Base-by-base conservation (phyloP, 2,113 vertebrate species). In the Scortum barcoo region DNA sequence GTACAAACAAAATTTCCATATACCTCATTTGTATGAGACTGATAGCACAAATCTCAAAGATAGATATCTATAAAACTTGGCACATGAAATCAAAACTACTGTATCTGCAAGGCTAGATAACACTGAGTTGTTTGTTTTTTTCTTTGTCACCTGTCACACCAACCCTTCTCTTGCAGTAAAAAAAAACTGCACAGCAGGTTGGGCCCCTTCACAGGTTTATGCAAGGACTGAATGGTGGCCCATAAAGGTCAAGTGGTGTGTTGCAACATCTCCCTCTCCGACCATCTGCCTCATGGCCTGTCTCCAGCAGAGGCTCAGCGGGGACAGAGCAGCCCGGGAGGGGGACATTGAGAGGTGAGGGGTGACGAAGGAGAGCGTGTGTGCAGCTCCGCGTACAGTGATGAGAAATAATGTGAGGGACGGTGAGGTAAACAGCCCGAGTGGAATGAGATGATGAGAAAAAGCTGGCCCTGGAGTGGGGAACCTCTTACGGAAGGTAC, bases 211-310 rank as follows among this genome's bases (percentile, higher is more conserved):
- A 38, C 13, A 73, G 57, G 38, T 73, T 80, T 62, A 54, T 81
- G 30, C 12, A 46, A 53, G 28, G 36, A 62, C 42, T 73, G 22
- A 66, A 60, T 33, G 22, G 22, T 9, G 72, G 62, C 67, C 50
- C 40, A 7, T 60, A n/a, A 50, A 85, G 80, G 71, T 91, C 81
- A 88, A 50, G 51, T 86, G 56, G 79, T 70, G 83, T 71, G 48
- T 88, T 88, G 68, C 77, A 72, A 83, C 61, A 89, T 88, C 72
- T 79, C 56, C 22, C 26, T 67, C 38, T 67, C 62, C 67, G 30
- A 65, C 56, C 79, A 78, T 87, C 84, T 77, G 85, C 58, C 53
- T 78, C 53, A 13, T 72, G 83, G 76, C 78, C 20, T 22, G 20
- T 54, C 26, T 88, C 86, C 84, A 90, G 78, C 5, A 2, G 78